phyloP scores from a whole-genome alignment of 2,888 invertebrate species.

The Parnassius glacialis region DNA sequence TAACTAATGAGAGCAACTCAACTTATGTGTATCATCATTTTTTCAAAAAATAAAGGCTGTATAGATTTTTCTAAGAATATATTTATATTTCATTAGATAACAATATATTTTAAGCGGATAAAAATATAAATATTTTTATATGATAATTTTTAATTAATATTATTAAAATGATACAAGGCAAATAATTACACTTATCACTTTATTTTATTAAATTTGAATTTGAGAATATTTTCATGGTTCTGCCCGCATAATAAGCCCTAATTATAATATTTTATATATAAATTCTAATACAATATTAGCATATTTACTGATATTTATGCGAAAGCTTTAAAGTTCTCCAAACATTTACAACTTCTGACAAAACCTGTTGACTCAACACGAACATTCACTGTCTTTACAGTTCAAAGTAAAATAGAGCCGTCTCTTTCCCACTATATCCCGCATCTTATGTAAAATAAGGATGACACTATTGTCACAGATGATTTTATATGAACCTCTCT shows the following conservation, averaged over 20 bases:
- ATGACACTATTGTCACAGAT: conserved; percentile 41
- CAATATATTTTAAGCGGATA: too few species aligned
- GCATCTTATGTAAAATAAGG: conserved; percentile 37
- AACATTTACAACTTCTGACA: conserved; percentile 48
- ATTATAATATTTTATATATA: neutral
- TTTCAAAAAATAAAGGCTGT: too few species aligned
- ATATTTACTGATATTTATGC: neutral
- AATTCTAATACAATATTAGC: too few species aligned
- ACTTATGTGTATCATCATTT: too few species aligned
- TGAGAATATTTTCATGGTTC: neutral
- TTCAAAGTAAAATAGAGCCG: conserved; percentile 36
- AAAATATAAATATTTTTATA: too few species aligned
- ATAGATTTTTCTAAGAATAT: too few species aligned
- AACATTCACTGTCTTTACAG: conserved; percentile 46
- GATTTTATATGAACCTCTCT: conserved; percentile 52
- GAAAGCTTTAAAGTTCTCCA: conserved; percentile 29
- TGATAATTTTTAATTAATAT: too few species aligned
- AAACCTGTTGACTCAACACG: conserved; percentile 71
- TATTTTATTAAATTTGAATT: too few species aligned
- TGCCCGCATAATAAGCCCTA: conserved; percentile 1
- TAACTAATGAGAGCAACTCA: too few species aligned
- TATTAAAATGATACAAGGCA: too few species aligned
- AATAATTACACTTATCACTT: too few species aligned
- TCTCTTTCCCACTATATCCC: conserved; percentile 42
- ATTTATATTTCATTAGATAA: too few species aligned